Base-by-base conservation (phyloP, 2,113 vertebrate genomes). In the Enhydra lutris region DNA sequence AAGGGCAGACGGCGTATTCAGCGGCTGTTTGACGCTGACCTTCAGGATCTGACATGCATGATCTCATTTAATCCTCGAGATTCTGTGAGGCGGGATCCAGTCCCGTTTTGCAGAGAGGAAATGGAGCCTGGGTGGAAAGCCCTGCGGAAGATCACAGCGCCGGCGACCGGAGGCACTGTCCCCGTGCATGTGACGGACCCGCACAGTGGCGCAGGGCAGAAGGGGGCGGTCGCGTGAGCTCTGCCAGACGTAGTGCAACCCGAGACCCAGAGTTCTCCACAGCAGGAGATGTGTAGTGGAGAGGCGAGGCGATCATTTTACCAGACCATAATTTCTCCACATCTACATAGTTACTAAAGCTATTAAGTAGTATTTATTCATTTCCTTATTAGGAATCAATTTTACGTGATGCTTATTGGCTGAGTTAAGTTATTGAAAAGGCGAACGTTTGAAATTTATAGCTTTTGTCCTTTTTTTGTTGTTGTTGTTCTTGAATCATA, bases 371-470 rank as follows among this genome's bases (percentile, higher is more conserved):
- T 76, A 82, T 95, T 96, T 73, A 78, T 96, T 94, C 59, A 80
- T 96, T 94, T 87, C 84, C 84, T 94, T 90, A 90, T 87, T 88
- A 94, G 89, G 80, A 91, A 76, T 96, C 85, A 42, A 87, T 80
- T 88, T 91, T 80, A 50, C 0, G 1, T 63, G 92, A 74, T 29
- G 87, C 59, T 83, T 91, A 90, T 89, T 85, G 82, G 83, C 63
- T 9, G 63, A 71, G 47, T 26, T 47, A 90, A 91, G 50, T 91
- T 65, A 52, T 42, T 73, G 98, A 96, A 92, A 98, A 98, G 96
- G 94, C 91, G 67, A 69, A 87, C 96, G 95, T 96, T 97, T 97
- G 96, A 97, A 97, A 97, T 97, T 94, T 98, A 13, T 97, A 93
- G 93, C 95, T 81, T 98, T 98, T 98, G 76, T 69, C 80, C 98